These are phyloP conservation scores for Paedocypris sp. DNA, from an alignment of 2,113 vertebrate genomes.

Conservation along the genomic window DNA sequence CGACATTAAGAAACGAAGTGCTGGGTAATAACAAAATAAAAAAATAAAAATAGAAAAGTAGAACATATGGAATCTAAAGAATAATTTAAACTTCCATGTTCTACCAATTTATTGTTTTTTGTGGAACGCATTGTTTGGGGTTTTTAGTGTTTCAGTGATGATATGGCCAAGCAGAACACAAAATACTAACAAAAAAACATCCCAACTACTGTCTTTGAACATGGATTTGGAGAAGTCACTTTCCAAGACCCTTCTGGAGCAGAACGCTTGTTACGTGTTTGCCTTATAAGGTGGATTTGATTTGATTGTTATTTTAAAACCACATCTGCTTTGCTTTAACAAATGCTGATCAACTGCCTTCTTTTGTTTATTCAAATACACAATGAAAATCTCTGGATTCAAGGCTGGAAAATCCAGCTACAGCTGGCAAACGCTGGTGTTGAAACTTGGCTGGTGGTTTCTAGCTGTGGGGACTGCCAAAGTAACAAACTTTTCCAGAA, in stretches of 20 bases:
- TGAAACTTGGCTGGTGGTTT: background rate
- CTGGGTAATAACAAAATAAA: too few species aligned
- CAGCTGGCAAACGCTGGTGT: background rate
- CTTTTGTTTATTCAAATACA: constrained; percentile 18
- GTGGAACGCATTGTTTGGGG: too few species aligned
- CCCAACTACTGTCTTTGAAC: too few species aligned
- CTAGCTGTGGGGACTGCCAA: background rate
- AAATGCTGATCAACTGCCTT: constrained; percentile 15
- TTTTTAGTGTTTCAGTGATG: too few species aligned
- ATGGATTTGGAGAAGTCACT: too few species aligned
- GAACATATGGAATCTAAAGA: too few species aligned
- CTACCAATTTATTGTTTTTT: too few species aligned
- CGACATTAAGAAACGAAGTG: background rate
- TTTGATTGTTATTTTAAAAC: constrained; percentile 31
- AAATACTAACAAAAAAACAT: too few species aligned
- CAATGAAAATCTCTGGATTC: background rate
- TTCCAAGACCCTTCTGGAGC: too few species aligned
- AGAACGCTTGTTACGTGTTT: constrained; percentile 35
- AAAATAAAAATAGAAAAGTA: too few species aligned
- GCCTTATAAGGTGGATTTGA: constrained; percentile 56
- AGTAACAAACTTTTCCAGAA: background rate
- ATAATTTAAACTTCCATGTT: too few species aligned
- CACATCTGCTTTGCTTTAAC: constrained; percentile 22
- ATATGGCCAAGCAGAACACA: too few species aligned
- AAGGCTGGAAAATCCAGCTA: background rate